A percentile compares a stretch with the other conserved stretches of the same genome.
phyloP scores from a whole-genome alignment of 2,797 vertebrate genomes.

The Hemitrygon akajei region DNA sequence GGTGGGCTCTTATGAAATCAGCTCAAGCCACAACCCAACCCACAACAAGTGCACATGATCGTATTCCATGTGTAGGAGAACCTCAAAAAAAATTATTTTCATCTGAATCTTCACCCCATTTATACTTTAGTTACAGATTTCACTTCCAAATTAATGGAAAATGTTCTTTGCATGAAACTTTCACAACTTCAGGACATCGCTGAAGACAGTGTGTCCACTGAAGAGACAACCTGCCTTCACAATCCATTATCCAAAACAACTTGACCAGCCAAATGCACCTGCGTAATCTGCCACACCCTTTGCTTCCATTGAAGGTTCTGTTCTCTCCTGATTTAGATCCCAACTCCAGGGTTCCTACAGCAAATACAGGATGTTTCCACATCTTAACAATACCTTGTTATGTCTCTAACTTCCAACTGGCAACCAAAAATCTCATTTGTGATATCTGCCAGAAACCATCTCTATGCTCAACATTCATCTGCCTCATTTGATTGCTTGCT shows the following conservation, averaged over 20 bases:
- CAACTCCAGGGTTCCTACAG: neutral
- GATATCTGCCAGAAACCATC: neutral
- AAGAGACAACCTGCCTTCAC: neutral
- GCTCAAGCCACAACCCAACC: neutral
- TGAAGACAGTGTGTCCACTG: neutral
- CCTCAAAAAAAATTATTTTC: neutral
- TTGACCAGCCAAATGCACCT: neutral
- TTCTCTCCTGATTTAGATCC: neutral
- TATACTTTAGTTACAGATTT: neutral
- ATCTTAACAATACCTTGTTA: too few species aligned
- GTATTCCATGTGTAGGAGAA: neutral
- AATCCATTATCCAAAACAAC: neutral
- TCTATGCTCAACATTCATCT: neutral
- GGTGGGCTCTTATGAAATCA: too few species aligned
- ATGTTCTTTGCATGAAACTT: neutral
- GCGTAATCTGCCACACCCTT: neutral
- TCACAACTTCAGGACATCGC: neutral
- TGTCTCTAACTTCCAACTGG: neutral
- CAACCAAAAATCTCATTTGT: neutral
- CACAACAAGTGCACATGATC: neutral
- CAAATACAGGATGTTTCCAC: neutral
- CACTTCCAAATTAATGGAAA: neutral
- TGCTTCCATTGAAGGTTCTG: neutral
- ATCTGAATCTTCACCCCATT: neutral
- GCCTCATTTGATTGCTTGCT: neutral